Base-by-base conservation (phyloP, 2,113 vertebrate genomes). In the Sarotherodon lohbergeri region DNA sequence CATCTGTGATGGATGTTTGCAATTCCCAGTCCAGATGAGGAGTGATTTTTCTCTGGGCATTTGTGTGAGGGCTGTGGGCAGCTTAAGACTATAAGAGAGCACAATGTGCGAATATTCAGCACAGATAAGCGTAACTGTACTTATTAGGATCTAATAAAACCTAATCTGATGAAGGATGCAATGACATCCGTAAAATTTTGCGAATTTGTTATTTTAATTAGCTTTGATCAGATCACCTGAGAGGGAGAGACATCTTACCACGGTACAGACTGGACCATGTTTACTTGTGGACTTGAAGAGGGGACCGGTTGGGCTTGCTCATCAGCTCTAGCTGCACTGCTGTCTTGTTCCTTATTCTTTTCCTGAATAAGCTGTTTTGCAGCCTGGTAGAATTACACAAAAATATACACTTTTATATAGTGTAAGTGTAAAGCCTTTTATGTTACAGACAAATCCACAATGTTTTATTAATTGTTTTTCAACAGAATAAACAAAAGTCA, bases 331-430 rank as follows among this genome's bases (percentile, higher is more conserved):
- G 17, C 22, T 19, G 43, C 12, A 2, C 5, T 9, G 17, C 76
- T 9, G 1, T 24, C 68, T 39, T 36, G 36, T 3, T 29, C 54
- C 7, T 2, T 2, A 3, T 24, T 9, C 27, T 89, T 92, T 68
- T 86, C 5, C 6, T 36, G 3, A 39, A 90, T 7, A 14, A 95
- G 84, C 39, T n/a, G 55, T 14, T 36, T 52, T 85, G 95, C 95
- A 82, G 92, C 90, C 96, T 96, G 86, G 8, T 54, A 24, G 6
- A 88, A 39, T 90, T 6, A 41, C 7, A 89, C 19, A 78, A 29
- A 50, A 78, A 66, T n/a, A 66, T 39, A 66, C 32, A 66, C 34
- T 39, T 39, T 66, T 39, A 73, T 36, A 71, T 41, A 71, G 63
- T 1, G n/a, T 71, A 41, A 68, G 66, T 24, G 7, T 39, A 66